Evolutionary conservation across 2,113 vertebrate genomes (phyloP).

Genomic region (Mustela lutreola): DNA sequence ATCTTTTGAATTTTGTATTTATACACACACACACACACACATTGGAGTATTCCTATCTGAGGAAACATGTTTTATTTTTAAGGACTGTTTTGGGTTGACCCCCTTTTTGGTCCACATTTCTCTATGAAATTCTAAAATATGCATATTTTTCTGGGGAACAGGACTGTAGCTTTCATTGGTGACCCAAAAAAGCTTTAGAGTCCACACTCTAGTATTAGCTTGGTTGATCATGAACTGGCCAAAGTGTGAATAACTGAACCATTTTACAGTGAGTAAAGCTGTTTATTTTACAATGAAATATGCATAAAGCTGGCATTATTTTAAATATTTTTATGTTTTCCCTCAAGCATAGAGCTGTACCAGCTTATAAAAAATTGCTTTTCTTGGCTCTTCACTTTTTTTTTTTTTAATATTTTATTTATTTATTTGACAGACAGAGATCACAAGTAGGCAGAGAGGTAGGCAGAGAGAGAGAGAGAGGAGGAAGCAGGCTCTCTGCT

Average conservation of each 20-base stretch:
- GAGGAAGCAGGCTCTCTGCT: too few relatives aligned
- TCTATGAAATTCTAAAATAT: too few relatives aligned
- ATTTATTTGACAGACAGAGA: too few relatives aligned
- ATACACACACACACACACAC: too few relatives aligned
- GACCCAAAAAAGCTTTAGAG: background rate
- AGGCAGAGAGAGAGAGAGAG: too few relatives aligned
- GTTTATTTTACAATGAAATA: background rate
- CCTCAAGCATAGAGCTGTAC: background rate
- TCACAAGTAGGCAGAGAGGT: too few relatives aligned
- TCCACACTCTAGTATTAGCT: background rate
- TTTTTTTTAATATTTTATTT: background rate
- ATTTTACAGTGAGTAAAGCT: background rate
- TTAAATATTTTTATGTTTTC: conserved; percentile 53
- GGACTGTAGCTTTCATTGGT: background rate
- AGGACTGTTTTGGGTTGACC: too few relatives aligned
- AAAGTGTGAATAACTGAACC: background rate
- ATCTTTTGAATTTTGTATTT: too few relatives aligned
- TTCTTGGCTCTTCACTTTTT: conserved; percentile 23
- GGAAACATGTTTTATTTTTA: too few relatives aligned
- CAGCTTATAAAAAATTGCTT: conserved; percentile 26
- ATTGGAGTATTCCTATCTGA: too few relatives aligned
- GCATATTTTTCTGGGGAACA: background rate
- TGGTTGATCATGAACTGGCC: background rate
- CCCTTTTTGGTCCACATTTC: too few relatives aligned
- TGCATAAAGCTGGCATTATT: background rate